Percentiles rank a stretch among this genome's conserved stretches.
Conservation (phyloP, 2,888 invertebrate species). For the Homarus gammarus region DNA sequence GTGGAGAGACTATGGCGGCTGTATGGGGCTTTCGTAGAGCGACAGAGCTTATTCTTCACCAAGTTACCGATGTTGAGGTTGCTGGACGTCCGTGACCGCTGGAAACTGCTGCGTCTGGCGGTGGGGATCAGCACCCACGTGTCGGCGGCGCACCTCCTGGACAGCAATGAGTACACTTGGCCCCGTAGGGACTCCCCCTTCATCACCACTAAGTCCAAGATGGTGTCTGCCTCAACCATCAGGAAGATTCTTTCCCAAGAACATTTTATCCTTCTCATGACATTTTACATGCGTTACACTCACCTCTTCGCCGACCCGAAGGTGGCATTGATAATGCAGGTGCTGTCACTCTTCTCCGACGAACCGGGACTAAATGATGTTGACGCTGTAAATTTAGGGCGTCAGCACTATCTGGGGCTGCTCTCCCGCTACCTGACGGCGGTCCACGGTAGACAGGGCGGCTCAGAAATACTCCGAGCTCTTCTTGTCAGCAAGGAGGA, state of each 20-base stretch:
- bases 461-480: neutral
- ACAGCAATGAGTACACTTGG: neutral
- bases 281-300: conserved; percentile 4
- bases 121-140: conserved; percentile 20
- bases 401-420: neutral
- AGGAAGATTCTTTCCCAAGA: conserved; percentile 8
- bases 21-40: conserved; percentile 5
- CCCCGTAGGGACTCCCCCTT: neutral
- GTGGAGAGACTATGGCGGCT: neutral
- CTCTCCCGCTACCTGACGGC: conserved; percentile 12
- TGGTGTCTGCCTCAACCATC: neutral
- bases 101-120: conserved; percentile 2
- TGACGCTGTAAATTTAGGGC: neutral
- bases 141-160: conserved; percentile 7
- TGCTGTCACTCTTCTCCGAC: conserved; percentile 6
- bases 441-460: conserved; percentile 7
- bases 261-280: conserved; percentile 9
- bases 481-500: conserved; percentile 9
- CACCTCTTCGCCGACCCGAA: conserved; percentile 15
- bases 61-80: conserved; percentile 4
- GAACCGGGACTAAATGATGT: conserved; percentile 3
- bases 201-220: neutral
- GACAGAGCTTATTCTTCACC: neutral
- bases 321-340: neutral
- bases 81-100: neutral